Conservation (phyloP, 92 coral and sea anemone genomes). For the Porites evermanni region DNA sequence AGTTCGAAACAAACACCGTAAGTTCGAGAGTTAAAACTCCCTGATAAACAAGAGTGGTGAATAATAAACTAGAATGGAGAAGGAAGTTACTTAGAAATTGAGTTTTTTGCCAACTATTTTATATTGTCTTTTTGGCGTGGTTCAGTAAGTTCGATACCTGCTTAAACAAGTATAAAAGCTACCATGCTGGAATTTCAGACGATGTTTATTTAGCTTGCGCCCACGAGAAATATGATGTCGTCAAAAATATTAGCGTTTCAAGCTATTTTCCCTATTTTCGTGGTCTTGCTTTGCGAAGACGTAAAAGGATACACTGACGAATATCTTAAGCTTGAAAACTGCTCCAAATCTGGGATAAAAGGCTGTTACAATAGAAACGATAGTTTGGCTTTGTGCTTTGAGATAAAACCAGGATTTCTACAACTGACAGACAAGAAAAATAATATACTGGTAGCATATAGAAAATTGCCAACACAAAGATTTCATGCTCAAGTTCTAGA, state of each 20-base stretch:
- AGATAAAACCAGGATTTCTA: slow-evolving; percentile 14
- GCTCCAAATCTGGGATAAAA: slow-evolving; percentile 4
- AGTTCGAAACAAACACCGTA: not conserved
- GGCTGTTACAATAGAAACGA: slow-evolving; percentile 49
- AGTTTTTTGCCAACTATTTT: too few relatives aligned
- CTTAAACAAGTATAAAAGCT: not conserved
- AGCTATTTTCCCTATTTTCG: not conserved
- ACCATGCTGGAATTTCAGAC: not conserved
- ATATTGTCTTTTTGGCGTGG: not conserved
- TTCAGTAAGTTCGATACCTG: slow-evolving; percentile 19
- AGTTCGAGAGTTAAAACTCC: not conserved
- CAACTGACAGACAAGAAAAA: slow-evolving; percentile 22
- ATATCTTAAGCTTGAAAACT: slow-evolving; percentile 16
- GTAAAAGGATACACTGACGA: not conserved
- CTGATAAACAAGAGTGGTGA: too few relatives aligned
- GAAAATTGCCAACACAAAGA: not conserved
- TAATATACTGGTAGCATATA: slow-evolving; percentile 4
- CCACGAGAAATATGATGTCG: not conserved
- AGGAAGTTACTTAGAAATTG: not conserved
- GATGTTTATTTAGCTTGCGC: not conserved
- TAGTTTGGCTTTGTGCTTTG: slow-evolving; percentile 38
- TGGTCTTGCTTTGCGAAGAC: not conserved
- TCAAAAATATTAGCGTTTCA: too few relatives aligned
- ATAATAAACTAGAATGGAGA: not conserved
- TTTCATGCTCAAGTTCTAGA: slow-evolving; percentile 24